Evolutionary conservation across 2,797 vertebrate genomes (phyloP).

Genomic region (Todus mexicanus): DNA sequence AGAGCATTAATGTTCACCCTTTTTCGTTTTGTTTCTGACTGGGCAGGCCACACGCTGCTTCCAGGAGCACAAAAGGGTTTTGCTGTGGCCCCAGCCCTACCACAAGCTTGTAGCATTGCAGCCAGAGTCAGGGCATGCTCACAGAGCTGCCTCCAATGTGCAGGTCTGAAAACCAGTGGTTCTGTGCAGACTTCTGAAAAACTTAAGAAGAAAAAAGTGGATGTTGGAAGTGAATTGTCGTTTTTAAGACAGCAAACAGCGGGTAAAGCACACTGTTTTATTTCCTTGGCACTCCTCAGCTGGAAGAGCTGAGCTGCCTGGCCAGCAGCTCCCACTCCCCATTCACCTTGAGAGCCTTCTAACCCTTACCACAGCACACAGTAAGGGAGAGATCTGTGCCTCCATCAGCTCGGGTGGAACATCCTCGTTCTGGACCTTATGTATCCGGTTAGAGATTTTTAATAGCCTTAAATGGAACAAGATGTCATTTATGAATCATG

Average conservation of each 20-base stretch:
- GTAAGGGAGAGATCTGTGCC: background rate
- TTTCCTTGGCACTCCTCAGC: background rate
- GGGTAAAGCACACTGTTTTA: background rate
- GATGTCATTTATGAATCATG: background rate
- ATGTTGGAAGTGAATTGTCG: background rate
- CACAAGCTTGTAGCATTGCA: background rate
- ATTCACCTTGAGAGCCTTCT: background rate
- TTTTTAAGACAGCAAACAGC: background rate
- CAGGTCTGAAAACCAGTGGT: background rate
- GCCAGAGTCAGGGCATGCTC: background rate
- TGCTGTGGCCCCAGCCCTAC: background rate
- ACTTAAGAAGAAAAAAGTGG: background rate
- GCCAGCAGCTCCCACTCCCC: background rate
- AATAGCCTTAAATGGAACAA: background rate
- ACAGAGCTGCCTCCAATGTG: rapidly evolving
- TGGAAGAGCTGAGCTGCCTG: background rate
- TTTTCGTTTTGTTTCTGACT: background rate
- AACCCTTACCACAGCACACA: background rate
- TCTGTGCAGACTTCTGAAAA: background rate
- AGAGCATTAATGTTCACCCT: background rate
- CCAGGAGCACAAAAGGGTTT: background rate
- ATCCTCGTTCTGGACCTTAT: background rate
- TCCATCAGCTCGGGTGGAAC: background rate
- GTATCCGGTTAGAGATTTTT: rapidly evolving
- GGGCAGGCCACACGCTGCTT: background rate